These are phyloP conservation scores for Acanthurus tractus DNA, from an alignment of 2,797 vertebrate genomes.

Conservation along the genomic window DNA sequence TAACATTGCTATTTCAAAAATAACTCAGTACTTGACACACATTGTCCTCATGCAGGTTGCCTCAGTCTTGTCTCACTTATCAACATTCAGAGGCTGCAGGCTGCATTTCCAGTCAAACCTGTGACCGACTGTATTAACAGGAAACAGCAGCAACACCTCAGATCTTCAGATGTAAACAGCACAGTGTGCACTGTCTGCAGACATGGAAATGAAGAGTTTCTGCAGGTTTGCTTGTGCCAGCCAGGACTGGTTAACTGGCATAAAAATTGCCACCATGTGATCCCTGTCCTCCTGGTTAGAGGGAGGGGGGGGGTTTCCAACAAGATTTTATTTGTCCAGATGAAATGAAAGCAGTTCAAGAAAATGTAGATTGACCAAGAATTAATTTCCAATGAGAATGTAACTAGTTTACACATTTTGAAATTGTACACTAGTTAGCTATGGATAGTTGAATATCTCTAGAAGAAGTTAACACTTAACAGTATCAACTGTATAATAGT, in stretches of 20 bases:
- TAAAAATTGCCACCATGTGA: background rate
- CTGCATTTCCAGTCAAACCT: background rate
- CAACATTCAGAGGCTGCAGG: background rate
- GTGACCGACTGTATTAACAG: background rate
- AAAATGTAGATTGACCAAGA: background rate
- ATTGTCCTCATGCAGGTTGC: background rate
- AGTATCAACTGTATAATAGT: background rate
- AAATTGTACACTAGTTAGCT: background rate
- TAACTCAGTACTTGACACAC: background rate
- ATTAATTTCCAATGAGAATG: background rate
- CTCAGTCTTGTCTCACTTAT: background rate
- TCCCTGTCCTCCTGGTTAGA: background rate
- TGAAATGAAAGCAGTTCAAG: background rate
- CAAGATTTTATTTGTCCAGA: background rate
- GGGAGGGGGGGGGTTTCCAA: background rate
- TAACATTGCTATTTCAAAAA: slow-evolving; percentile 1
- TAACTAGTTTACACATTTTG: slow-evolving; percentile 5
- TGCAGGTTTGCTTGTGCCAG: background rate
- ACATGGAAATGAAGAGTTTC: background rate
- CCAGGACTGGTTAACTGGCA: background rate
- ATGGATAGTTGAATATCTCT: background rate
- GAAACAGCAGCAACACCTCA: background rate
- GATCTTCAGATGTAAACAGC: background rate
- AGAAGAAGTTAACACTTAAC: background rate
- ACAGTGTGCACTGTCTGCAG: background rate